Base-by-base conservation (phyloP, 2,113 vertebrate species). In the Redunca redunca region DNA sequence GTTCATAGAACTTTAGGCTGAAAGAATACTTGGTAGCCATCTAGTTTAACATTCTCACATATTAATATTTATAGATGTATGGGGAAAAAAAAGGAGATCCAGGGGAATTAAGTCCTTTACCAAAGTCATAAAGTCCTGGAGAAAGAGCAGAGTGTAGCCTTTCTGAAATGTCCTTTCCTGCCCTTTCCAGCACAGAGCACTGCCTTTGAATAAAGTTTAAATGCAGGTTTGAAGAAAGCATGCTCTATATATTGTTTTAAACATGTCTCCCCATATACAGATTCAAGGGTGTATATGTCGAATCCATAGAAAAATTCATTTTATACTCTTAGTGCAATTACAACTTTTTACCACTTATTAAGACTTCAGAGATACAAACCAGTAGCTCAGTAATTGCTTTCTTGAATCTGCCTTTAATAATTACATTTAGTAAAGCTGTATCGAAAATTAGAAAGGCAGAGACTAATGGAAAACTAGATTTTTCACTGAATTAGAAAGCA, bases 391-490 rank as follows among this genome's bases (percentile, higher is more conserved):
- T 99, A 99, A 99, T 99, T 99, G 99, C 99, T 99, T 99, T 99
- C 99, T 99, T 99, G 99, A 99, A 99, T 99, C 99, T 99, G 99
- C 99, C 99, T 99, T 99, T 99, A 99, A 99, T 99, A 99, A 99
- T 99, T 99, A 99, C 99, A 99, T 99, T 99, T 99, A 99, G 99
- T 99, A 99, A 99, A 99, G 99, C 99, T 99, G 97, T 99, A 99
- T 99, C 33, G 99, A 99, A 99, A 99, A 99, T 99, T 99, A 99
- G 99, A 99, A 99, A 99, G 99, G 99, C 99, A 99, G 99, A 99
- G 99, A 99, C 99, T 99, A 99, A 99, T 99, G 99, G 99, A 99
- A 99, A 99, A 99, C 99, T 99, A 99, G 99, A 99, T 99, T 99
- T 99, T 99, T 99, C 99, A 99, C 99, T 99, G 99, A 99, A 99